A percentile compares a stretch with the other conserved stretches of the same genome.
phyloP scores from a whole-genome alignment of 2,888 invertebrate species.

The Himalopsyche kuldschensis region DNA sequence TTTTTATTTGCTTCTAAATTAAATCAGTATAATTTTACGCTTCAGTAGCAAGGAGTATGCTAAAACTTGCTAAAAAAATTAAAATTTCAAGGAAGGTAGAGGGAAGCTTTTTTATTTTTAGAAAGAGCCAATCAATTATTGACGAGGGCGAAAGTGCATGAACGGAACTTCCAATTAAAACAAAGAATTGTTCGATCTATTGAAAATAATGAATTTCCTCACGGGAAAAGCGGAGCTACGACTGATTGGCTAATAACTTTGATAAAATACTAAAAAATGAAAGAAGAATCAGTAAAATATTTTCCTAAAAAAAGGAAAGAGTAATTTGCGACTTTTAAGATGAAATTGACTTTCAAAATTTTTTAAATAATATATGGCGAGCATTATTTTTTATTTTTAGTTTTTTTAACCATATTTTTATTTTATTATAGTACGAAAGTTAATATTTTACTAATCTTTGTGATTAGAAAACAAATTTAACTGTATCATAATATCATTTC shows the following conservation, averaged over 20 bases:
- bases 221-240: neutral
- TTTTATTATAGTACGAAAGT: too few relatives aligned
- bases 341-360: too few relatives aligned
- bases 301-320: too few relatives aligned
- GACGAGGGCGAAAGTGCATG: neutral
- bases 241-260: neutral
- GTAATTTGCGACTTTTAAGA: too few relatives aligned
- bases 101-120: neutral
- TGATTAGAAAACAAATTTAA: too few relatives aligned
- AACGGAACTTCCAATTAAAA: neutral
- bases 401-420: too few relatives aligned
- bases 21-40: too few relatives aligned
- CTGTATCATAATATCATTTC: too few relatives aligned
- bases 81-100: neutral
- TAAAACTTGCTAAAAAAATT: neutral
- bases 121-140: neutral
- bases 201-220: neutral
- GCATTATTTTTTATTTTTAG: too few relatives aligned
- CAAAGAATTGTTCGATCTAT: neutral
- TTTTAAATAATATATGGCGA: too few relatives aligned
- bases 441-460: too few relatives aligned
- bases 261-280: neutral
- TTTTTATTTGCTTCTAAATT: too few relatives aligned
- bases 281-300: neutral
- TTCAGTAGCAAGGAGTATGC: neutral